phyloP scores from a whole-genome alignment of 1,140 invertebrate genomes.

The Drosophila nigromelanica region DNA sequence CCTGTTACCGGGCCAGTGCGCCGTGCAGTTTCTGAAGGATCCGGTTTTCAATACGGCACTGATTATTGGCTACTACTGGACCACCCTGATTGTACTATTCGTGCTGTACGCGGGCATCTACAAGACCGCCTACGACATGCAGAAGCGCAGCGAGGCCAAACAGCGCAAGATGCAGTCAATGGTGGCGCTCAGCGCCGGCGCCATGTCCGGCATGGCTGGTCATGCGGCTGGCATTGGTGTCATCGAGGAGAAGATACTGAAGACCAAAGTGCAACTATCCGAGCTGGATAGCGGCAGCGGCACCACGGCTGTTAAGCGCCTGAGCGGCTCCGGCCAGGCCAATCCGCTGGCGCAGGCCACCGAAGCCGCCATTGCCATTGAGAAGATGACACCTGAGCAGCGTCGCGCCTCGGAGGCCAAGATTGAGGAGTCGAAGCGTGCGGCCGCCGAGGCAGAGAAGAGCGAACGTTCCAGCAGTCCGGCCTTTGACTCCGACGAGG shows the following conservation, averaged over 20 bases:
- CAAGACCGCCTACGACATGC: constrained; percentile 98
- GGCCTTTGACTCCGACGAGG: constrained; percentile 97
- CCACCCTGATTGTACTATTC: constrained; percentile 96
- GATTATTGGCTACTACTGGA: constrained; percentile 99
- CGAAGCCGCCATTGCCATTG: constrained; percentile 38
- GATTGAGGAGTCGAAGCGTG: constrained; percentile 84
- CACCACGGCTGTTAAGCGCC: constrained; percentile 55
- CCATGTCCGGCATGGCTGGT: constrained; percentile 95
- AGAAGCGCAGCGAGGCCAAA: constrained; percentile 98
- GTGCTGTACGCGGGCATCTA: constrained; percentile 99
- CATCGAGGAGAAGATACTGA: constrained; percentile 88
- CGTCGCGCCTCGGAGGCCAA: constrained; percentile 77
- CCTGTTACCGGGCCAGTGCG: constrained; percentile 94
- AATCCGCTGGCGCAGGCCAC: constrained; percentile 71
- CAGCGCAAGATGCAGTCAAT: constrained; percentile 97
- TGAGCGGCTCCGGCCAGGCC: constrained; percentile 70
- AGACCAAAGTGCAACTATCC: constrained; percentile 84
- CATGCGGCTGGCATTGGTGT: constrained; percentile 93
- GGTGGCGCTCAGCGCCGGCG: constrained; percentile 93
- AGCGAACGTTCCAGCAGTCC: constrained; percentile 97
- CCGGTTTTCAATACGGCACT: constrained; percentile 98
- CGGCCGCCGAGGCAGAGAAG: constrained; percentile 86
- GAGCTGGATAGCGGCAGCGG: constrained; percentile 56
- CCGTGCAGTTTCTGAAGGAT: constrained; percentile 99
- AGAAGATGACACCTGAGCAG: constrained; percentile 69